Evolutionary conservation across 2,888 invertebrate species (phyloP), one percentile per base, ranked within the genome.

Genomic region (Stenodera caucasica): DNA sequence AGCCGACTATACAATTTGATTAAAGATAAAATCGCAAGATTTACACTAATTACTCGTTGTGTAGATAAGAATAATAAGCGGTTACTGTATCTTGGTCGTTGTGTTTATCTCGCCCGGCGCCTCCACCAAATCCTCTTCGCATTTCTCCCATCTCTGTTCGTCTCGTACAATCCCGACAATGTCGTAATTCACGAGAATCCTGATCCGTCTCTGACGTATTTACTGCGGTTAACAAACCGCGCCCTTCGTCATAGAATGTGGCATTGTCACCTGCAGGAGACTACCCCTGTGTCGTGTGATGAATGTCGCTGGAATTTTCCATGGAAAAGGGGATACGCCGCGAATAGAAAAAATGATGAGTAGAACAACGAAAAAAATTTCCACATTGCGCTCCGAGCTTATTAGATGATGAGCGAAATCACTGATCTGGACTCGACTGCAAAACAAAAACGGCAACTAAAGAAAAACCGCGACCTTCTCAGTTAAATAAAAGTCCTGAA

Each of bases 21-120:
- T 45, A 88, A 74, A n/a, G 45, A 45, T 21, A 45, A 45, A 45
- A 45, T 45, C 45, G 18, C 12, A 45, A 21, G 45, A 45, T 21
- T 45, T 45, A 45, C 45, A 45, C 45, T 21, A 45, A 45, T 45
- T 45, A 45, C 21, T 8, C 45, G 45, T 45, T 21, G n/a, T 21
- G 45, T 21, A 45, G 45, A 45, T 45, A 21, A 21, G 45, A 45
- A 45, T 45, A 21, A 21, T 45, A 45, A 45, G 45, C 45, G 45
- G 45, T 45, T 45, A 45, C 15, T 45, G 4, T 45, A 21, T 21
- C 21, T 18, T 3, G 21, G 45, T 9, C 3, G 21, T 18, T 21
- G 18, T 21, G 15, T 45, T 45, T 45, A 21, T 45, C 33, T 52
- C 32, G 12, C 14, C 52, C 52, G 32, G 52, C 52, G 52, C 52